Percentiles rank a stretch among this genome's conserved stretches.
phyloP scores from a whole-genome alignment of 2,888 invertebrate species.

The Bugula neritina region DNA sequence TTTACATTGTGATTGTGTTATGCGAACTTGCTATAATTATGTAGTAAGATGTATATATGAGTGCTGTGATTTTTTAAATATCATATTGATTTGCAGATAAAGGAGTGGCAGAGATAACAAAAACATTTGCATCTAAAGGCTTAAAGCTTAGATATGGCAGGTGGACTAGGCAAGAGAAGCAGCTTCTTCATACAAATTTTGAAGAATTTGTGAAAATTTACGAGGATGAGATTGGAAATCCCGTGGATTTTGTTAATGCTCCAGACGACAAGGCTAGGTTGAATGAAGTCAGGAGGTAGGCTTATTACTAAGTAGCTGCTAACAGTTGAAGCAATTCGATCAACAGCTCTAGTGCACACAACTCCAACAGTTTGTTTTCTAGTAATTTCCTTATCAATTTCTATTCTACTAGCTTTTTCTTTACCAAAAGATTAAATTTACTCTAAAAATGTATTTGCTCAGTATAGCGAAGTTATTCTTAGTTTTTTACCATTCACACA shows the following conservation, averaged over 20 bases:
- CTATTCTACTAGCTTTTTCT: not conserved
- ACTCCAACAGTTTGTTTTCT: not conserved
- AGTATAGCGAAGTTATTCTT: too few relatives aligned
- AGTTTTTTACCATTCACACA: too few relatives aligned
- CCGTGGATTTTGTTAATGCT: not conserved
- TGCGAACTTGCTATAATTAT: too few relatives aligned
- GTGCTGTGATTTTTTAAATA: too few relatives aligned
- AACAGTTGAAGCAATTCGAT: too few relatives aligned
- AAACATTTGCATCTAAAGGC: not conserved
- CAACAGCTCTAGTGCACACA: too few relatives aligned
- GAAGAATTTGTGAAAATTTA: not conserved
- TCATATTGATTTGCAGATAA: not conserved
- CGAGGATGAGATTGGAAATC: slow-evolving; percentile 1
- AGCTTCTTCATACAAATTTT: not conserved
- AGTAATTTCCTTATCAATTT: not conserved
- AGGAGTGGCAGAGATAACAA: not conserved
- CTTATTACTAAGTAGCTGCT: too few relatives aligned
- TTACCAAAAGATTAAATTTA: not conserved
- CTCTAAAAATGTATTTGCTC: too few relatives aligned
- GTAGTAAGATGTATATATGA: too few relatives aligned
- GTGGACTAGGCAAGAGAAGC: slow-evolving; percentile 12
- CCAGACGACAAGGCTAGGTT: slow-evolving; percentile 1
- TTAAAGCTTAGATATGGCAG: not conserved
- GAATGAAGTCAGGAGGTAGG: slow-evolving; percentile 2
- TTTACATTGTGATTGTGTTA: too few relatives aligned